Evolutionary conservation across 2,113 vertebrate species (phyloP).

Genomic region (Galbula dea): DNA sequence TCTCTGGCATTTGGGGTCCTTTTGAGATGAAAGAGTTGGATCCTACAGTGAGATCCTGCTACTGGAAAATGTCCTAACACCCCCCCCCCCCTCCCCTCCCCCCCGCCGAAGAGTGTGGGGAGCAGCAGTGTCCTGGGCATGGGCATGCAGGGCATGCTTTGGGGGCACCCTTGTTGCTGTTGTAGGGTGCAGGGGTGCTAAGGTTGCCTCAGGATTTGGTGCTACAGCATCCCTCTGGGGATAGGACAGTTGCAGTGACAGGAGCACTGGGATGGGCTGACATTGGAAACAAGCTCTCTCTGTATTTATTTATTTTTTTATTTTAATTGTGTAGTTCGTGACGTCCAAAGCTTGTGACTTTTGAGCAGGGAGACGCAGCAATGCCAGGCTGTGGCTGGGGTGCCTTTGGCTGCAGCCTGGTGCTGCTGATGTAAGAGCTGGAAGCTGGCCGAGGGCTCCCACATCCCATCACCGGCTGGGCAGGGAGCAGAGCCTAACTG

Average conservation of each 20-base stretch:
- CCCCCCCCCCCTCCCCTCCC: too few relatives aligned
- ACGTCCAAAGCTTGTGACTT: conserved; percentile 41
- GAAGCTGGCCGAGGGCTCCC: not conserved
- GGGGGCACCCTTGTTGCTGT: not conserved
- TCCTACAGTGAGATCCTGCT: not conserved
- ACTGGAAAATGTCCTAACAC: not conserved
- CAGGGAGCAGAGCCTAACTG: not conserved
- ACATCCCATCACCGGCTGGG: rapidly evolving
- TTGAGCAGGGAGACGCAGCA: conserved; percentile 19
- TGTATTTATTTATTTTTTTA: not conserved
- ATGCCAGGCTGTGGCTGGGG: not conserved
- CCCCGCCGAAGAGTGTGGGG: not conserved
- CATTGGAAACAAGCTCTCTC: conserved; percentile 2
- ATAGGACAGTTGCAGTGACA: not conserved
- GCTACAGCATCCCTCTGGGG: not conserved
- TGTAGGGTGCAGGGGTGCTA: not conserved
- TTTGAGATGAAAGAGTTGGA: rapidly evolving
- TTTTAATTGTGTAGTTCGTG: conserved; percentile 15
- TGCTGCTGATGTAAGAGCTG: not conserved
- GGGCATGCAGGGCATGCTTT: rapidly evolving
- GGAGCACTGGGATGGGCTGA: not conserved
- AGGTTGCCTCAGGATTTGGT: not conserved
- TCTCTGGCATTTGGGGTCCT: not conserved
- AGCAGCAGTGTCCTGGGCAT: not conserved
- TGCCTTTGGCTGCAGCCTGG: not conserved